Evolutionary conservation across 2,888 invertebrate genomes (phyloP).

Genomic region (Germaria angustata): DNA sequence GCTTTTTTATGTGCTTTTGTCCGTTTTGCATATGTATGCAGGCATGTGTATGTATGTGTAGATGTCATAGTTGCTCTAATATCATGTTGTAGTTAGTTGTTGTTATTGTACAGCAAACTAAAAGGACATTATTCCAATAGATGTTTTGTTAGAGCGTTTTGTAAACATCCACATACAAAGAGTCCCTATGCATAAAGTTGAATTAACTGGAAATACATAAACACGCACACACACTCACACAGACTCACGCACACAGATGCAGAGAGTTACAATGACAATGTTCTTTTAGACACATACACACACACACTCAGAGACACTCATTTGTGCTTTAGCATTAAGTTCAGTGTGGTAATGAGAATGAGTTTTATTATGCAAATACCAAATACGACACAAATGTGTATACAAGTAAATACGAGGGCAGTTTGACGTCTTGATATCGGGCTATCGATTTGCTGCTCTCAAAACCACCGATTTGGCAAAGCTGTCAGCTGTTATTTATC

Average conservation of each 20-base stretch:
- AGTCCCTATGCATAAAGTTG: neutral
- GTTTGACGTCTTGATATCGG: too few species aligned
- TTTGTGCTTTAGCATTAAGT: conserved; percentile 21
- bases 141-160: conserved; percentile 26
- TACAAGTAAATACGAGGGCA: neutral
- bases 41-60: neutral
- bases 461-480: too few species aligned
- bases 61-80: neutral
- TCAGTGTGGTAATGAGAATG: conserved; percentile 41
- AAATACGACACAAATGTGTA: neutral
- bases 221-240: neutral
- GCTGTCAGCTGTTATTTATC: too few species aligned
- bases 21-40: neutral
- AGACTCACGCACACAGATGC: neutral
- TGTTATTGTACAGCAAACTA: conserved; percentile 40
- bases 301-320: neutral
- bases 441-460: too few species aligned
- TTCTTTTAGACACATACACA: neutral
- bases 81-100: conserved; percentile 12
- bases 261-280: neutral
- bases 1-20: conserved; percentile 63
- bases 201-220: conserved; percentile 5
- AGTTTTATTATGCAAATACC: conserved; percentile 17
- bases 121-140: conserved; percentile 52
- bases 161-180: neutral